Evolutionary conservation across 2,113 vertebrate species (phyloP).

Genomic region (Saimiri boliviensis): DNA sequence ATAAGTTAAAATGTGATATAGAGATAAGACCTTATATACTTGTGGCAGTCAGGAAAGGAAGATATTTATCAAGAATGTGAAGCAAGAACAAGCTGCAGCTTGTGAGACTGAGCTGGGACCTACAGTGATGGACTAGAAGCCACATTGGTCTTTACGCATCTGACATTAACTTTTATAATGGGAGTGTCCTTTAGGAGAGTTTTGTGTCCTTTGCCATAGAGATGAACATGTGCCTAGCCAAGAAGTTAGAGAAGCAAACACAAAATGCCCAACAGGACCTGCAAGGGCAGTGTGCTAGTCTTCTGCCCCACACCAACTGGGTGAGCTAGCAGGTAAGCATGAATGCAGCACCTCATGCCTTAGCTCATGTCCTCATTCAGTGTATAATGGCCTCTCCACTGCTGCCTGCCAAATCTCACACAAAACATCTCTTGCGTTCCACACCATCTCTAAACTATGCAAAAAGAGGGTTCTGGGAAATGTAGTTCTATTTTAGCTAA

Average conservation of each 20-base stretch:
- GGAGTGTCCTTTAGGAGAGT: neutral
- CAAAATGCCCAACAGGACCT: neutral
- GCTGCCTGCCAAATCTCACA: neutral
- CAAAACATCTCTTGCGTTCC: neutral
- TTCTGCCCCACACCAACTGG: neutral
- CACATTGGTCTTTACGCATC: neutral
- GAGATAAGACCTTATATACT: neutral
- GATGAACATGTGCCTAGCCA: neutral
- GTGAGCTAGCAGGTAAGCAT: neutral
- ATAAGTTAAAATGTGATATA: neutral
- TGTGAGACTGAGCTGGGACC: neutral
- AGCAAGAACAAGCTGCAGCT: neutral
- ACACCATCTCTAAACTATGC: neutral
- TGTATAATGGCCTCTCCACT: neutral
- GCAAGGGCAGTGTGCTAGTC: neutral
- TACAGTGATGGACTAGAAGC: neutral
- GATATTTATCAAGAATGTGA: neutral
- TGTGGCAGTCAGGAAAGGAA: neutral
- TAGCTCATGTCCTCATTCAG: neutral
- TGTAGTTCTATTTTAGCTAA: neutral
- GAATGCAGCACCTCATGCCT: no score
- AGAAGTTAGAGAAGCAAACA: neutral
- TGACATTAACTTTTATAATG: neutral
- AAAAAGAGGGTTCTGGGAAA: neutral
- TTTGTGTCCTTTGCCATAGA: no score